phyloP scores from a whole-genome alignment of 2,888 invertebrate genomes.

The Pemphredon lugubris region DNA sequence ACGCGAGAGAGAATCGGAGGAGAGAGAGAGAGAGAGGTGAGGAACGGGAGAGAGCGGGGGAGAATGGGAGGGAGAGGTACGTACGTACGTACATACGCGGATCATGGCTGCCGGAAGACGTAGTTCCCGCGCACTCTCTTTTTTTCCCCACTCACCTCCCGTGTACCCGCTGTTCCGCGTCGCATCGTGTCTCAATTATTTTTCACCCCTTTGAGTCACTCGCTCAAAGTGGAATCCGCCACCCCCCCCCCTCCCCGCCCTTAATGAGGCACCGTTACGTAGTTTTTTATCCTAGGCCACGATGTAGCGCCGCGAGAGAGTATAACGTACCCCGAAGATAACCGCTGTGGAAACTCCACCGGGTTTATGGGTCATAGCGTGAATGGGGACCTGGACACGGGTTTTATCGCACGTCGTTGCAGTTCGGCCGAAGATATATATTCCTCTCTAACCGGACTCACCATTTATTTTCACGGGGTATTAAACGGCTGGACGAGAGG shows the following conservation, averaged over 20 bases:
- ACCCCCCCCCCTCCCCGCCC: no score
- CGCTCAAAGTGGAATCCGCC: slow-evolving; percentile 62
- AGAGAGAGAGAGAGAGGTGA: slow-evolving; percentile 18
- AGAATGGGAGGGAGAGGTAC: slow-evolving; percentile 33
- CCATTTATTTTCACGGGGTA: slow-evolving; percentile 41
- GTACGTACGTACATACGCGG: no score
- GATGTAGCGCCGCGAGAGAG: slow-evolving; percentile 25
- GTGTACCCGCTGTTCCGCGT: slow-evolving; percentile 11
- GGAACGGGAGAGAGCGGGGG: slow-evolving; percentile 21
- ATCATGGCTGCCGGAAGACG: slow-evolving; percentile 55
- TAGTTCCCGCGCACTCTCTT: slow-evolving; percentile 19
- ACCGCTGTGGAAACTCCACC: slow-evolving; percentile 50
- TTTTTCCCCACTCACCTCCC: slow-evolving; percentile 17
- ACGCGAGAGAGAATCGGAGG: slow-evolving; percentile 46
- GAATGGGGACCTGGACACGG: slow-evolving; percentile 50
- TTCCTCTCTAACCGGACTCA: slow-evolving; percentile 26
- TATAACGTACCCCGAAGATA: slow-evolving; percentile 50
- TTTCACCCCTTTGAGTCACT: slow-evolving; percentile 67
- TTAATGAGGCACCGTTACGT: slow-evolving; percentile 69
- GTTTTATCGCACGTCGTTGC: slow-evolving; percentile 48
- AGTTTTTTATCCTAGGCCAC: slow-evolving; percentile 49
- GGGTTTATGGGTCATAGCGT: slow-evolving; percentile 65
- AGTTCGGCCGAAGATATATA: slow-evolving; percentile 28
- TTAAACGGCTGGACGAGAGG: slow-evolving; percentile 29
- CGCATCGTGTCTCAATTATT: slow-evolving; percentile 71